Evolutionary conservation across 64 coral and sea anemone genomes (phyloP), one percentile per base, ranked within the genome.

Genomic region (Montipora cactus): DNA sequence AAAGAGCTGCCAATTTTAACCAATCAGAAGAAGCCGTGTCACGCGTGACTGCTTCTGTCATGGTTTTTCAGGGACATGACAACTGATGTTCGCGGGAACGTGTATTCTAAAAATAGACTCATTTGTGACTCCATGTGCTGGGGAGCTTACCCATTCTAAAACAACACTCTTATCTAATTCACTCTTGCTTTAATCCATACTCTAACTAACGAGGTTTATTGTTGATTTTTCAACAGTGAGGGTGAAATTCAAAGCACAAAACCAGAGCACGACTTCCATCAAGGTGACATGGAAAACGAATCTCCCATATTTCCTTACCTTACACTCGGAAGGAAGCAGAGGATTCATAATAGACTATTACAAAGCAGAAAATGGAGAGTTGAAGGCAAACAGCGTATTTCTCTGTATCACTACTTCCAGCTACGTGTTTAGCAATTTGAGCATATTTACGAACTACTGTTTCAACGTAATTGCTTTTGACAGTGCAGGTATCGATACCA

Each of bases 191-290:
- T 37, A 37, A 57, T 57, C 53, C 7, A 11, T 11, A 8, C 53
- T 11, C 11, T 6, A 8, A 57, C 7, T 64, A 64, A 16, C 61
- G 13, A 64, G 2, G 61, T 21, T 76, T 12, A 5, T 78, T 78
- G 16, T 49, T 71, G 15, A 22, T 47, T 5, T 86, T 12, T 22
- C 3, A 48, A 69, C 19, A 86, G 82, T n/a, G 9, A 86, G 59
- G 50, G 82, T 86, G n/a, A 59, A 86, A 0, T 86, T 86, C 45
- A 86, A 62, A 19, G 64, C 82, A 49, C 46, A 71, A 5, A 86
- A 86, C 66, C 1, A 86, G 47, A 86, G 82, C 18, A 51, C 64
- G 10, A 86, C 82, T 19, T 86, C 82, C 50, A 70, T 86, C 46
- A 18, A 47, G 46, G 45, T 86, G 44, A 49, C 68, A 12, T 86